Conservation (phyloP, 2,113 vertebrate species). For the Platysternon megacephalum region DNA sequence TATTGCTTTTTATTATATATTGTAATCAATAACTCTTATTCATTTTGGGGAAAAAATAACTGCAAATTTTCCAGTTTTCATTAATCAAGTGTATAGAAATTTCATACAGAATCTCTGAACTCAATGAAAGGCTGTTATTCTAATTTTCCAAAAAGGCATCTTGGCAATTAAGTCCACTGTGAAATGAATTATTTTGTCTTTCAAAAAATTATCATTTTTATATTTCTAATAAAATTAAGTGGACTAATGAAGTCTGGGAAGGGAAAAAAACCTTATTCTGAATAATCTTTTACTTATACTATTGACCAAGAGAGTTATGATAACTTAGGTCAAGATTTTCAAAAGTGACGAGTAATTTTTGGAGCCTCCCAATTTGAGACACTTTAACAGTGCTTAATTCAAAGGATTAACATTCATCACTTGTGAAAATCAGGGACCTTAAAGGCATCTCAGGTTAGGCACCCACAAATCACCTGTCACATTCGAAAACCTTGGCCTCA, state of each 20-base stretch:
- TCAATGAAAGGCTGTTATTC: constrained; percentile 38
- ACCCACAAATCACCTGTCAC: not conserved
- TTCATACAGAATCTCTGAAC: constrained; percentile 24
- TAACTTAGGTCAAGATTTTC: not conserved
- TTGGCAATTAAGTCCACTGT: constrained; percentile 35
- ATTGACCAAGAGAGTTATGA: constrained; percentile 33
- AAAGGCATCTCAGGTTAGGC: not conserved
- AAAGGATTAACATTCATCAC: not conserved
- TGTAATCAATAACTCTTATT: constrained; percentile 5
- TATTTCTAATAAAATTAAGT: constrained; percentile 45
- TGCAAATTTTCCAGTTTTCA: constrained; percentile 22
- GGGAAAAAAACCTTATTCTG: not conserved
- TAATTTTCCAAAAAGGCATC: constrained; percentile 37
- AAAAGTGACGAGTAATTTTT: not conserved
- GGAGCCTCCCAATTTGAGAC: not conserved
- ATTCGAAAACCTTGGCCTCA: not conserved
- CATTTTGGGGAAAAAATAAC: not conserved
- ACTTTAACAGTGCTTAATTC: not conserved
- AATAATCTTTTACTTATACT: constrained; percentile 29
- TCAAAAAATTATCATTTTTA: constrained; percentile 17
- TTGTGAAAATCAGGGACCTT: not conserved
- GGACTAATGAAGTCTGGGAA: constrained; percentile 21
- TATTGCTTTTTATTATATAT: not conserved
- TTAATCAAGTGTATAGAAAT: constrained; percentile 56
- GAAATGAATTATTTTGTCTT: constrained; percentile 48